Percentiles rank a stretch among this genome's conserved stretches.
phyloP scores from a whole-genome alignment of 2,113 vertebrate genomes.

The Sinocyclocheilus maitianheensis region DNA sequence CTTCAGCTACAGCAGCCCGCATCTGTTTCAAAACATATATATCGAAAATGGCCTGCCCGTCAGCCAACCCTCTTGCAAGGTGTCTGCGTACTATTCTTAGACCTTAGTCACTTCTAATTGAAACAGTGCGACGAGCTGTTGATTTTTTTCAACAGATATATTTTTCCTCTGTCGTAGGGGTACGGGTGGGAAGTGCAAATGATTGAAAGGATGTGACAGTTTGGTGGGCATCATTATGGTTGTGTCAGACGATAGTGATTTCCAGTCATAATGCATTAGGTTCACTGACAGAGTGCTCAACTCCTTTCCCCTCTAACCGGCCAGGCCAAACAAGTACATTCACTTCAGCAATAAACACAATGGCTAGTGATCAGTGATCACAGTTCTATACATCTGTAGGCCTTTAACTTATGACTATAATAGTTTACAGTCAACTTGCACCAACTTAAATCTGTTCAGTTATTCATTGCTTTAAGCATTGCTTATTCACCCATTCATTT shows the following conservation, averaged over 20 bases:
- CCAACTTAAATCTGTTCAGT: not conserved
- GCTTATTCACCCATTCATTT: not conserved
- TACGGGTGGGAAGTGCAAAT: conserved; percentile 46
- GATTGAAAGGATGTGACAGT: conserved; percentile 67
- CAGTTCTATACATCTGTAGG: not conserved
- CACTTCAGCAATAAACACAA: conserved; percentile 15
- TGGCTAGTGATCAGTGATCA: not conserved
- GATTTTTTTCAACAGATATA: conserved; percentile 59
- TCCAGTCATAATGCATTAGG: conserved; percentile 57
- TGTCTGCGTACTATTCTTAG: conserved; percentile 59
- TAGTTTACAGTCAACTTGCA: not conserved
- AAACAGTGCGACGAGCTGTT: conserved; percentile 63
- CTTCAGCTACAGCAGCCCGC: conserved; percentile 1
- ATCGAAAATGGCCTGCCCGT: conserved; percentile 24
- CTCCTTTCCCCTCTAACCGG: conserved; percentile 25
- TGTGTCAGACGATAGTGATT: conserved; percentile 59
- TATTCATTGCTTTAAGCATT: not conserved
- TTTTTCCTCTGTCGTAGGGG: conserved; percentile 31
- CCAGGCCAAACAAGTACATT: conserved; percentile 13
- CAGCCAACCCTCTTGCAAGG: conserved; percentile 40
- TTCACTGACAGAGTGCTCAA: conserved; percentile 50
- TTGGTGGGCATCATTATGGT: conserved; percentile 63
- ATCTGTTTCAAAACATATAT: not conserved
- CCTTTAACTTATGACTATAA: not conserved
- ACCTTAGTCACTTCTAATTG: conserved; percentile 66